phyloP scores from a whole-genome alignment of 2,797 vertebrate genomes.

The Malacoraja senta region DNA sequence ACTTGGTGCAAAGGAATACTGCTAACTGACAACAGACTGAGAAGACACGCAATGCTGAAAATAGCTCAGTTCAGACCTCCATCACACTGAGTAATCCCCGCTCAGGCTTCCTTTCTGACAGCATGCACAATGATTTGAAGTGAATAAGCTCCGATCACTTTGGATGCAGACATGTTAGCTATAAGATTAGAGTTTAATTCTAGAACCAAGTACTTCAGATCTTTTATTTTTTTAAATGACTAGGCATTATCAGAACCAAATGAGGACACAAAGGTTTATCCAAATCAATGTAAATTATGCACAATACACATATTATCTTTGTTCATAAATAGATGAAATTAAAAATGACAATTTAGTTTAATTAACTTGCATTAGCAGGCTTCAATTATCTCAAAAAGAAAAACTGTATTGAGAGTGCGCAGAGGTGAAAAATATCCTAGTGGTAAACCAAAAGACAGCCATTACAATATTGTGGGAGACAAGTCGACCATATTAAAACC shows the following conservation, averaged over 20 bases:
- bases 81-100: background rate
- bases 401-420: too few species aligned
- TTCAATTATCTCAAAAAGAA: background rate
- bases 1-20: background rate
- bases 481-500: conserved; percentile 25
- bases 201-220: background rate
- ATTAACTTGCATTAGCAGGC: background rate
- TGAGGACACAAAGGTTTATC: background rate
- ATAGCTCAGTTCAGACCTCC: background rate
- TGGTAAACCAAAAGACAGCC: conserved; percentile 26
- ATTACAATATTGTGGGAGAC: conserved; percentile 27
- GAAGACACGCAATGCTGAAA: background rate
- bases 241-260: background rate
- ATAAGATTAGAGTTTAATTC: background rate
- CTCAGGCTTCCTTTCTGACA: background rate
- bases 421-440: background rate
- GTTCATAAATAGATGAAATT: background rate
- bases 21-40: background rate
- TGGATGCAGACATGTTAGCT: background rate
- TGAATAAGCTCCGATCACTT: background rate
- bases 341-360: conserved; percentile 8
- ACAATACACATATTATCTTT: background rate
- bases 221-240: too few species aligned
- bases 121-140: background rate
- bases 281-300: background rate